Evolutionary conservation across 2,888 invertebrate genomes (phyloP).

Genomic region (Tetanocera ferruginea): DNA sequence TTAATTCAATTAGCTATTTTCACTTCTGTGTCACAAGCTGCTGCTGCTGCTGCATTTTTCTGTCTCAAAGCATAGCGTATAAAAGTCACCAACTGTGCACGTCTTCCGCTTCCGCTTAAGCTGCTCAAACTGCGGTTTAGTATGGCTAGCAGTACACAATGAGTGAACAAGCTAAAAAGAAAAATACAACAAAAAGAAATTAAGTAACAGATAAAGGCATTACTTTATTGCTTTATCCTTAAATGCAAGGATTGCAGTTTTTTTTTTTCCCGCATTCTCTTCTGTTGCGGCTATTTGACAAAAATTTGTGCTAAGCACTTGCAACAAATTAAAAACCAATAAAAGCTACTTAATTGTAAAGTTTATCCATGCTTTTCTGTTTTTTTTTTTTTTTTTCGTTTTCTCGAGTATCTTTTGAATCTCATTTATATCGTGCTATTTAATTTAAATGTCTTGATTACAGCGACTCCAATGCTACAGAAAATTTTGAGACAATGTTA

Average conservation of each 20-base stretch:
- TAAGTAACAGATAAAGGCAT: no score
- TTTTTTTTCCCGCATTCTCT: not conserved
- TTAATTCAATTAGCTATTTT: constrained; percentile 26
- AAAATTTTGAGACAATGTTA: no score
- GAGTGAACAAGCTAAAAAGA: no score
- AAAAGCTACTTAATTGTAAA: not conserved
- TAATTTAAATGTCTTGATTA: not conserved
- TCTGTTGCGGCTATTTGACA: not conserved
- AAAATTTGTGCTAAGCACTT: not conserved
- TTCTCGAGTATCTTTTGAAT: not conserved
- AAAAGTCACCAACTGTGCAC: no score
- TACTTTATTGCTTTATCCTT: no score
- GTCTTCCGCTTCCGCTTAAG: not conserved
- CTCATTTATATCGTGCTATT: not conserved
- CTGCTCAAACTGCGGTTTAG: constrained; percentile 8
- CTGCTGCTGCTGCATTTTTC: not conserved
- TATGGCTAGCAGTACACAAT: no score
- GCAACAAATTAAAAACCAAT: constrained; percentile 15
- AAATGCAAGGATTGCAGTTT: not conserved
- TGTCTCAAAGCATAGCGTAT: no score
- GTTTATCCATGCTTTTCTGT: not conserved
- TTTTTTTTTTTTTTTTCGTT: not conserved
- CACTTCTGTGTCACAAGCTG: not conserved
- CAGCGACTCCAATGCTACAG: not conserved
- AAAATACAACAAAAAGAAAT: no score